Percentiles rank a stretch among this genome's conserved stretches.
Evolutionary conservation across 1,140 invertebrate genomes (phyloP).

Genomic region (Anastrepha obliqua): DNA sequence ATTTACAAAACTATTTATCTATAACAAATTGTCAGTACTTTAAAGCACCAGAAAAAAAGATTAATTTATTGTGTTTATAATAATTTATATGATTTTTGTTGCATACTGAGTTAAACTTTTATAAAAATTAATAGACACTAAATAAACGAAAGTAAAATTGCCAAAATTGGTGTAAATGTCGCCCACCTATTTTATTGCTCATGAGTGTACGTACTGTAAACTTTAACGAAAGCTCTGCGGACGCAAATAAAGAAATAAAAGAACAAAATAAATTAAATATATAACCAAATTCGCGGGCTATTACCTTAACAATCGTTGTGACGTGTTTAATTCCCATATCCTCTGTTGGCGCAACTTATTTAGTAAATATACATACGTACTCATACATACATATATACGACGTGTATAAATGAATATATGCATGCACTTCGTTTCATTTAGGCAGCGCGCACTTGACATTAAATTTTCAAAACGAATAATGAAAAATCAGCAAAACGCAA

Average conservation of each 20-base stretch:
- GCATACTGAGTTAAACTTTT: too few species aligned
- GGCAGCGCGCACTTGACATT: slow-evolving; percentile 33
- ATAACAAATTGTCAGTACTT: too few species aligned
- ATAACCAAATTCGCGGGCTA: neutral
- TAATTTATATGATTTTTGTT: too few species aligned
- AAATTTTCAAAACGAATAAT: slow-evolving; percentile 25
- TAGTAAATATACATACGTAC: neutral
- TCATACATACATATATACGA: neutral
- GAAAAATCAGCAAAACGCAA: slow-evolving; percentile 13
- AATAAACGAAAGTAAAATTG: too few species aligned
- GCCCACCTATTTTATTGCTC: too few species aligned
- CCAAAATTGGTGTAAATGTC: too few species aligned
- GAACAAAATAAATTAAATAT: neutral
- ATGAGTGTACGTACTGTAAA: neutral
- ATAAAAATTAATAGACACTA: too few species aligned
- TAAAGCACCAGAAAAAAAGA: too few species aligned
- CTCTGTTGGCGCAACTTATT: neutral
- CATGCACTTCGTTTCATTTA: neutral
- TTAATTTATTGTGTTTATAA: too few species aligned
- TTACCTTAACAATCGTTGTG: neutral
- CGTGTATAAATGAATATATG: neutral
- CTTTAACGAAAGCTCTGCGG: neutral
- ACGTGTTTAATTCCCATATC: neutral
- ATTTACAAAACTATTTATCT: too few species aligned
- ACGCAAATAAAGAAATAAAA: neutral